A percentile compares a stretch with the other conserved stretches of the same genome.
These are phyloP conservation scores for Pantala flavescens DNA, from an alignment of 1,140 invertebrate genomes.

Conservation along the genomic window DNA sequence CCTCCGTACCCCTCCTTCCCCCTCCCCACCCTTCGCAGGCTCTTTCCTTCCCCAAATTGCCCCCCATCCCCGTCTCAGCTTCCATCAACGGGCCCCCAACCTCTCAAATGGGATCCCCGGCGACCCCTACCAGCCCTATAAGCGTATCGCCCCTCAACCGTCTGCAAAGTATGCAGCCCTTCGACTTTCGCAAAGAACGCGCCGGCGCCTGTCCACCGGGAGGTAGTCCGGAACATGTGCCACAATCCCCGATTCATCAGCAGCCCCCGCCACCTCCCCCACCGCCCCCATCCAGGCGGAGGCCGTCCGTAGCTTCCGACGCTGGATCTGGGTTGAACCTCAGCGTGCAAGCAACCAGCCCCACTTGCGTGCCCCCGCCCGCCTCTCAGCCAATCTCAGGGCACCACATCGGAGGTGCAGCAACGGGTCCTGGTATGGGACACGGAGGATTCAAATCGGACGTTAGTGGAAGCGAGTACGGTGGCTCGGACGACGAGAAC, in stretches of 20 bases:
- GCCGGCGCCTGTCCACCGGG: constrained; percentile 33
- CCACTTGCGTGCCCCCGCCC: constrained; percentile 22
- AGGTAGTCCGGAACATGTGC: neutral
- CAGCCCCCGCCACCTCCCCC: constrained; percentile 13
- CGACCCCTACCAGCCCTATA: constrained; percentile 39
- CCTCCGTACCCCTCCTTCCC: constrained; percentile 33
- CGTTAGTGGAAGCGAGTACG: constrained; percentile 49
- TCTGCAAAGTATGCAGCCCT: constrained; percentile 89
- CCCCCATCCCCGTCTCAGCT: constrained; percentile 17
- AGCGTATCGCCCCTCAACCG: constrained; percentile 71
- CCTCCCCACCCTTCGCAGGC: constrained; percentile 30
- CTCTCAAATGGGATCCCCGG: constrained; percentile 30
- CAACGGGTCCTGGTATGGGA: neutral
- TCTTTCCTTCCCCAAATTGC: constrained; percentile 31
- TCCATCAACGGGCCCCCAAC: constrained; percentile 26
- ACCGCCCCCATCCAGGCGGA: constrained; percentile 26
- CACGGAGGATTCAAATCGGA: constrained; percentile 23
- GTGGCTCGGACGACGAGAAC: constrained; percentile 44
- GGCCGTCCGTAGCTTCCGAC: constrained; percentile 36
- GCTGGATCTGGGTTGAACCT: constrained; percentile 44
- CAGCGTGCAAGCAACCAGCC: constrained; percentile 30
- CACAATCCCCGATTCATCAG: constrained; percentile 7
- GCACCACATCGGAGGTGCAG: neutral
- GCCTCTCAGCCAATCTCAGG: constrained; percentile 26
- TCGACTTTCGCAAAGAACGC: constrained; percentile 75